Base-by-base conservation (phyloP, 2,113 vertebrate genomes). In the Corapipo altera region DNA sequence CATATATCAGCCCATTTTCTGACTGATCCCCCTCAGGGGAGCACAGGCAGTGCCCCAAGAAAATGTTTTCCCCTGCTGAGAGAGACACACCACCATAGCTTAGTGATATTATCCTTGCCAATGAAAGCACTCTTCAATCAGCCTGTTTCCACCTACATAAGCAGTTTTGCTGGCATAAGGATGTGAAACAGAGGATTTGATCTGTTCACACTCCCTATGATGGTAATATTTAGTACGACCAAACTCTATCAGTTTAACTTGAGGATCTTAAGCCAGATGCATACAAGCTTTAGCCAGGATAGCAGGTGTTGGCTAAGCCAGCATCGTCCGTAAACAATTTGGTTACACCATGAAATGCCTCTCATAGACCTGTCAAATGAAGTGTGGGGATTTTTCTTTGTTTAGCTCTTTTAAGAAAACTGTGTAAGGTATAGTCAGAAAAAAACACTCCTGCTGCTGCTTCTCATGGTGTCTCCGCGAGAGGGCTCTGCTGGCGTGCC, bases 401-500 rank as follows among this genome's bases (percentile, higher is more conserved):
- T 59, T 80, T 15, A 46, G 15, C 10, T 74, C 23, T 84, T 77
- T 48, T 14, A 54, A 22, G 39, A 64, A 49, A 51, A 27, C 12
- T 3, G 0, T 4, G 32, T 2, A 41, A 79, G 17, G 22, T 22
- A 4, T 2, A 15, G 8, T 32, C 7, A 82, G 37, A 5, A 58
- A 64, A 33, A 9, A 5, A 4, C 5, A 17, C 18, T 44, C 1
- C 26, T 51, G 27, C 14, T 64, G 75, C 75, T 93, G 96, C 61
- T 95, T 35, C 79, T 51, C 91, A 3, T 15, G 70, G 46, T n/a
- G 2, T 80, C 24, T 93, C 96, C 96, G 94, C 95, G 44, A 97
- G 96, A 93, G 96, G 96, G 95, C 96, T 96, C 95, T 96, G 95
- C 89, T 26, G 92, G 69, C 2, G 20, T 66, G 18, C 9, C 64